Base-by-base conservation (phyloP, 2,888 invertebrate species). In the Spilarctia lutea region DNA sequence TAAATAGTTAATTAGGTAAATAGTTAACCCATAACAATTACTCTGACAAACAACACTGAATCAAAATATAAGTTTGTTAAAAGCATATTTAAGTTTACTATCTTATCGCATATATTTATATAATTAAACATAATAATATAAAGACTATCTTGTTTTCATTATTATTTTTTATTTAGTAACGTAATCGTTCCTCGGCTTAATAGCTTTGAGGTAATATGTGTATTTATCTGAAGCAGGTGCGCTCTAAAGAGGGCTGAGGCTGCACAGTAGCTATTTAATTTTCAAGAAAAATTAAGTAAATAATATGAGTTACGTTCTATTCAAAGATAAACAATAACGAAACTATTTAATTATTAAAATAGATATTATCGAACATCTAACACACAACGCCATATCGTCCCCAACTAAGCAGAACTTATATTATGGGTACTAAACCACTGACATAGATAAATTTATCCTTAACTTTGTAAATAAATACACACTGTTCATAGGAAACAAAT, bases 221-320 rank as follows among this genome's bases (percentile, higher is more conserved):
- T 63, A 66, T 35, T 72, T 72, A 56, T 63, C 30, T 35, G 48
- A n/a, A 56, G 72, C 72, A 72, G 72, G 56, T 66, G 72, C 56
- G 52, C 30, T 63, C 30, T 27, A 11, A 60, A 18, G 20, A 13
- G 42, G 45, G 7, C n/a, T 66, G 66, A 52, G 42, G 2, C 63
- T 48, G 30, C 71, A 72, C 72, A 30, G 66, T 72, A 72, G 72
- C 72, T 13, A 18, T 52, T 52, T 48, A 65, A 48, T 71, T 65
- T 63, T 18, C 30, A 63, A 30, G 18, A 30, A 63, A 63, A 6
- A 20, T 48, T 6, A 3, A 48, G 48, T 48, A 18, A 48, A 20
- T 48, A 48, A 48, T 48, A 6, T 20, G 27, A 60, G 60, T 27
- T 2, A 27, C n/a, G 16, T 63, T 63, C 13, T 11, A 30, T 63